Evolutionary conservation across 1,140 invertebrate genomes (phyloP).

Genomic region (Planococcus citri): DNA sequence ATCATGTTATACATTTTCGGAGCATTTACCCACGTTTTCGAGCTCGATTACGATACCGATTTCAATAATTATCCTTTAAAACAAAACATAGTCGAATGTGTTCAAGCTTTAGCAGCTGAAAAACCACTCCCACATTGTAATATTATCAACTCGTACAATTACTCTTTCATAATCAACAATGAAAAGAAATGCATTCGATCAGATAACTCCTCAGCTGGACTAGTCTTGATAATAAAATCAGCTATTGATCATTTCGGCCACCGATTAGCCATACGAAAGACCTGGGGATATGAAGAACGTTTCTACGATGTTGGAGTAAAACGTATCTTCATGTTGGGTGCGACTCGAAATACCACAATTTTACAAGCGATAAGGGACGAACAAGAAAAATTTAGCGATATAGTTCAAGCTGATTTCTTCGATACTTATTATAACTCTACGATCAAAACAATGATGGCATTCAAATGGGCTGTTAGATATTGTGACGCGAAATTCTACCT

Average conservation of each 20-base stretch:
- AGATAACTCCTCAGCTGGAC: conserved; percentile 31
- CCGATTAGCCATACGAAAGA: conserved; percentile 58
- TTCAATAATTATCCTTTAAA: conserved; percentile 61
- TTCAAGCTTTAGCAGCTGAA: conserved; percentile 39
- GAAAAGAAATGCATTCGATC: conserved; percentile 38
- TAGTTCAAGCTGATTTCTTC: conserved; percentile 66
- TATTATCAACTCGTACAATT: conserved; percentile 47
- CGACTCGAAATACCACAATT: conserved; percentile 52
- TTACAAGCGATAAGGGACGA: conserved; percentile 41
- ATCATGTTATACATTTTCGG: conserved; percentile 41
- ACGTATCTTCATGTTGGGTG: too few species aligned
- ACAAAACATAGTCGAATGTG: conserved; percentile 42
- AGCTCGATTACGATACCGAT: conserved; percentile 46
- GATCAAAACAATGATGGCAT: conserved; percentile 85
- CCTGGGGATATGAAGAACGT: conserved; percentile 69
- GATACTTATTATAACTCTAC: conserved; percentile 88
- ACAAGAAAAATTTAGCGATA: conserved; percentile 53
- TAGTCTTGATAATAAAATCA: too few species aligned
- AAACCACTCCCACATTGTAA: too few species aligned
- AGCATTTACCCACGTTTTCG: conserved; percentile 52
- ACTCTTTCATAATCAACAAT: conserved; percentile 39
- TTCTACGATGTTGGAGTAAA: conserved; percentile 63
- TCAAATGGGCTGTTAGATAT: too few species aligned
- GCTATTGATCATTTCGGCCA: conserved; percentile 53
- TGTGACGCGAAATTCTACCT: too few species aligned